Percentiles rank a stretch among this genome's conserved stretches.
phyloP scores from a whole-genome alignment of 1,140 invertebrate species.

The Aphelinus atriplicis region DNA sequence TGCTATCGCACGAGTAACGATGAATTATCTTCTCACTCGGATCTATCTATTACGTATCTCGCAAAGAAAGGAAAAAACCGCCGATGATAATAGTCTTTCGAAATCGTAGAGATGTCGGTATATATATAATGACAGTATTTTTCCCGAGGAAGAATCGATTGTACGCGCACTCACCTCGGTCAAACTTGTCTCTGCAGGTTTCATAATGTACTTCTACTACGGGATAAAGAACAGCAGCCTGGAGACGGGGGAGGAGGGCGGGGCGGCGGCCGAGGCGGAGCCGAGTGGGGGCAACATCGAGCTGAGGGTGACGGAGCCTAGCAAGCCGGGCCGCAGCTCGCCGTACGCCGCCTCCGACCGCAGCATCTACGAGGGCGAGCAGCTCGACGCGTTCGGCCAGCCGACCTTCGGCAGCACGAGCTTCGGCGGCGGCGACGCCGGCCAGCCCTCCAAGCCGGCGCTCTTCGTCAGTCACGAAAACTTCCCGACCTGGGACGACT shows the following conservation, averaged over 20 bases:
- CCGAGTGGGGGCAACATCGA: slow-evolving; percentile 64
- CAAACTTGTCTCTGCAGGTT: slow-evolving; percentile 65
- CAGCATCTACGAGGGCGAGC: slow-evolving; percentile 48
- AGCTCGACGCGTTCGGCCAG: slow-evolving; percentile 60
- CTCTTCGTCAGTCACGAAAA: slow-evolving; percentile 62
- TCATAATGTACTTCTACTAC: slow-evolving; percentile 91
- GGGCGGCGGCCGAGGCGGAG: slow-evolving; percentile 41
- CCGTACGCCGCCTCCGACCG: slow-evolving; percentile 42
- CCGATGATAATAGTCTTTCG: too few species aligned
- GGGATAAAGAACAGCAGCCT: slow-evolving; percentile 88
- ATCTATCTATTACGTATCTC: too few species aligned
- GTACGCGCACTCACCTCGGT: slow-evolving; percentile 20
- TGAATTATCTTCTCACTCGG: too few species aligned
- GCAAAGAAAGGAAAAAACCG: too few species aligned
- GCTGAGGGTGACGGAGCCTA: slow-evolving; percentile 66
- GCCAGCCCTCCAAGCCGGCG: slow-evolving; percentile 40
- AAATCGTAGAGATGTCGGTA: slow-evolving; percentile 5
- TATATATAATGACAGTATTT: slow-evolving; percentile 6
- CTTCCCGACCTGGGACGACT: slow-evolving; percentile 70
- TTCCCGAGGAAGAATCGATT: background rate
- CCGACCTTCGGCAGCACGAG: slow-evolving; percentile 62
- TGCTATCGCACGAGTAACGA: too few species aligned
- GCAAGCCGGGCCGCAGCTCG: slow-evolving; percentile 52
- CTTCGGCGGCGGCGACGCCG: slow-evolving; percentile 55
- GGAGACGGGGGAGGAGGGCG: slow-evolving; percentile 68